Percentiles rank a stretch among this genome's conserved stretches.
phyloP scores from a whole-genome alignment of 2,888 invertebrate species.

The Orthonevra nobilis region DNA sequence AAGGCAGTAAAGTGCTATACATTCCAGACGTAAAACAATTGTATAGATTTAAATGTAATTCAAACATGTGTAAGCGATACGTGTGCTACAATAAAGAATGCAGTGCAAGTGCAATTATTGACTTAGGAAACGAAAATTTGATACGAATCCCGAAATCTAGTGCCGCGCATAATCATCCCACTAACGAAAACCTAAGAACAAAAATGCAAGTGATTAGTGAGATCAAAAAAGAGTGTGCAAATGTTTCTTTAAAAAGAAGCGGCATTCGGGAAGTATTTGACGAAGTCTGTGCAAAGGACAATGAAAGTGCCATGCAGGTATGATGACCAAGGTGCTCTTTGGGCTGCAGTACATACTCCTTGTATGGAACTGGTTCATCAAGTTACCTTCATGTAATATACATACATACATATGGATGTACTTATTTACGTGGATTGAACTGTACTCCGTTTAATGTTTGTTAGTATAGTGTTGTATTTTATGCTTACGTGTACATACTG shows the following conservation, averaged over 20 bases:
- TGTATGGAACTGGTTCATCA: too few species aligned
- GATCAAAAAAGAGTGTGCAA: slow-evolving; percentile 8
- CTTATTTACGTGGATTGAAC: background rate
- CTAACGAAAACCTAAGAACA: slow-evolving; percentile 8
- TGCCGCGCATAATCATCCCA: slow-evolving; percentile 14
- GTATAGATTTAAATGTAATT: slow-evolving; percentile 2
- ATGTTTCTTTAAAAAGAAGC: background rate
- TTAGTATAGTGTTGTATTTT: background rate
- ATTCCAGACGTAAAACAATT: background rate
- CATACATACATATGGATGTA: too few species aligned
- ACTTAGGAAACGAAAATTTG: slow-evolving; percentile 7
- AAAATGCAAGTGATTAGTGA: slow-evolving; percentile 15
- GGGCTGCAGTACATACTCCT: too few species aligned
- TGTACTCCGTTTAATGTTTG: background rate
- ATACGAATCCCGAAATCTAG: slow-evolving; percentile 17
- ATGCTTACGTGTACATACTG: too few species aligned
- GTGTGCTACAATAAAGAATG: slow-evolving; percentile 19
- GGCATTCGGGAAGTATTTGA: slow-evolving; percentile 6
- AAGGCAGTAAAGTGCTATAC: slow-evolving; percentile 2
- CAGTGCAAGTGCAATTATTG: slow-evolving; percentile 16
- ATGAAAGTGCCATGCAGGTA: background rate
- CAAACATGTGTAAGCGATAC: background rate
- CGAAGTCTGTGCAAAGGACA: slow-evolving; percentile 9
- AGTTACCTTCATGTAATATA: too few species aligned
- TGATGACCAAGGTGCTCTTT: background rate